phyloP scores from a whole-genome alignment of 1,140 invertebrate species.

The Aphaenogaster rudis region DNA sequence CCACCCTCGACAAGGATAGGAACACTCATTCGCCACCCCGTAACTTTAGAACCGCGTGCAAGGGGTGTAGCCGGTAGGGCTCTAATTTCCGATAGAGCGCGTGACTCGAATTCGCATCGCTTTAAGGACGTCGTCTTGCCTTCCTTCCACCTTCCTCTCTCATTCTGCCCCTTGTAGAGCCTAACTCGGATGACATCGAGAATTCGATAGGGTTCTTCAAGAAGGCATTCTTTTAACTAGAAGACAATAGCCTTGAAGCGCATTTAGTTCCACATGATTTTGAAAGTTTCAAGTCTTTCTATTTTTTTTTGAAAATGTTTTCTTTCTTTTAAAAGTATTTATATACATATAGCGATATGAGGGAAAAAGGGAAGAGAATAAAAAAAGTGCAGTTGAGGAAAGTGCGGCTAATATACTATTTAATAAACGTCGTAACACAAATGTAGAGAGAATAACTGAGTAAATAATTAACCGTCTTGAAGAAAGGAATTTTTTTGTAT shows the following conservation, averaged over 20 bases:
- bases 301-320: neutral
- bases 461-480: neutral
- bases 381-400: neutral
- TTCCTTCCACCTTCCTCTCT: neutral
- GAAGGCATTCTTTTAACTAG: neutral
- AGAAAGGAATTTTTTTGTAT: neutral
- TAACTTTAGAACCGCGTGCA: slow-evolving; percentile 68
- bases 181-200: slow-evolving; percentile 41
- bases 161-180: neutral
- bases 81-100: slow-evolving; percentile 84
- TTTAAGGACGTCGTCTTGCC: slow-evolving; percentile 35
- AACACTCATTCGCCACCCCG: slow-evolving; percentile 60
- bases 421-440: neutral
- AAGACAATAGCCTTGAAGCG: slow-evolving; percentile 8
- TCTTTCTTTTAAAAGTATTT: neutral
- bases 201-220: slow-evolving; percentile 30
- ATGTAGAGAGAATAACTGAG: neutral
- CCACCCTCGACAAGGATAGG: slow-evolving; percentile 47
- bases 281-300: neutral
- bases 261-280: neutral
- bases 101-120: slow-evolving; percentile 82
- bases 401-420: neutral
- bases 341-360: neutral
- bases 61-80: slow-evolving; percentile 70
- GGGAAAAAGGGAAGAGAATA: too few relatives aligned